Percentiles rank a stretch among this genome's conserved stretches.
Evolutionary conservation across 2,113 vertebrate genomes (phyloP).

Genomic region (Rhynchopsitta pachyrhyncha): DNA sequence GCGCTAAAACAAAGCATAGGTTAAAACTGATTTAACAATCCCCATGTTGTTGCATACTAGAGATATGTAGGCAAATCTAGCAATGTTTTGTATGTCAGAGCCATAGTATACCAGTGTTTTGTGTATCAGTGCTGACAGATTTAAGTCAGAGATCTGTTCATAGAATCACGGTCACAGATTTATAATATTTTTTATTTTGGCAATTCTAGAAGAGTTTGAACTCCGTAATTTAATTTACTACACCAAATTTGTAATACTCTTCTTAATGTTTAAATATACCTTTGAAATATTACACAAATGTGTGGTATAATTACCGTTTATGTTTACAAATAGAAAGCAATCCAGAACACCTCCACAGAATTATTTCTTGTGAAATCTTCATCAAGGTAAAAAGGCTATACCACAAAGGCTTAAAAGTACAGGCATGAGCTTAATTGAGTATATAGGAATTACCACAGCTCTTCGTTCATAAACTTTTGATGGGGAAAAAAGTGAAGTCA

Average conservation of each 20-base stretch:
- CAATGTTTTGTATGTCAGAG: background rate
- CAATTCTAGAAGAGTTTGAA: background rate
- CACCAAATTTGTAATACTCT: background rate
- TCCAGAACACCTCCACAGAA: background rate
- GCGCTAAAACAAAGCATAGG: background rate
- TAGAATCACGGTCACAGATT: background rate
- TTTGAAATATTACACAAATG: background rate
- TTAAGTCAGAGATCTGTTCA: background rate
- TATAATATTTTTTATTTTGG: background rate
- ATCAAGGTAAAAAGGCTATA: background rate
- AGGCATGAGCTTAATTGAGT: background rate
- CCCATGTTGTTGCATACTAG: background rate
- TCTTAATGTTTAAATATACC: background rate
- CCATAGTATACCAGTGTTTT: background rate
- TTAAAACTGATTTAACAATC: background rate
- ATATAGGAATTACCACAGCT: background rate
- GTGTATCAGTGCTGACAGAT: background rate
- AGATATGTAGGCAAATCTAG: background rate
- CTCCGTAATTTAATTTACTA: background rate
- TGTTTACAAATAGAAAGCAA: background rate
- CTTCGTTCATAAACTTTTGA: background rate
- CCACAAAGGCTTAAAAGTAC: background rate
- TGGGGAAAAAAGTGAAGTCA: background rate
- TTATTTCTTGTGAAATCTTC: background rate
- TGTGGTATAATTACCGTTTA: background rate